Base-by-base conservation (phyloP, 2,113 vertebrate species). In the Lepidothrix coronata region DNA sequence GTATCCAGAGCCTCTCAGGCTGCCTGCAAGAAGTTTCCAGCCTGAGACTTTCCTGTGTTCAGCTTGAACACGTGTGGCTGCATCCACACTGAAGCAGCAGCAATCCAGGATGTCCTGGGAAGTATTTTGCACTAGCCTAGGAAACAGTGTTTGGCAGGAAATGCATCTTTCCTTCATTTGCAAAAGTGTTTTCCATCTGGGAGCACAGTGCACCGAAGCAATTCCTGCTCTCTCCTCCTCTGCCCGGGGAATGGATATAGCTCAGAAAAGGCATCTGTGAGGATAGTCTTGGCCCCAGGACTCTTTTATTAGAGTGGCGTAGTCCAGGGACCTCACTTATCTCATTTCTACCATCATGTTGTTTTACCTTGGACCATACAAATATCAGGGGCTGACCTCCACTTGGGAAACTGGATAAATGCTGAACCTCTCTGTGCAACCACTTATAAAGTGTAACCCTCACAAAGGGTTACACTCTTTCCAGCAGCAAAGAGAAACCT, bases 401-500 rank as follows among this genome's bases (percentile, higher is more conserved):
- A 35, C 73, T 33, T 62, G 57, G 68, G 71, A 72, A 82, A 15
- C 61, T 55, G 61, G 48, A 19, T 39, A 55, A 87, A 70, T 4
- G 2, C 54, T 68, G 52, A 89, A 82, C 74, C 49, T 75, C 85
- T n/a, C 0, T 1, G 2, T 63, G 48, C 51, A 80, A 19, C 67
- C 30, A 24, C 59, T 59, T 43, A 5, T 30, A 39, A 76, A 58
- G n/a, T 67, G 62, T 39, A 67, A 84, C 31, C 63, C 76, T 80
- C 88, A 73, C 2, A 2, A 79, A 88, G 49, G 67, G 59, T n/a
- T n/a, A n/a, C n/a, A n/a, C n/a, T n/a, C n/a, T n/a, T n/a, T 63
- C 73, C 68, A 93, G n/a, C 79, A 62, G 49, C 67, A 83, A 49
- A 61, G 35, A 62, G 49, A 94, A 93, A 90, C 67, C 90, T 72